Base-by-base conservation (phyloP, 2,113 vertebrate species). In the Corythornis vintsioides region DNA sequence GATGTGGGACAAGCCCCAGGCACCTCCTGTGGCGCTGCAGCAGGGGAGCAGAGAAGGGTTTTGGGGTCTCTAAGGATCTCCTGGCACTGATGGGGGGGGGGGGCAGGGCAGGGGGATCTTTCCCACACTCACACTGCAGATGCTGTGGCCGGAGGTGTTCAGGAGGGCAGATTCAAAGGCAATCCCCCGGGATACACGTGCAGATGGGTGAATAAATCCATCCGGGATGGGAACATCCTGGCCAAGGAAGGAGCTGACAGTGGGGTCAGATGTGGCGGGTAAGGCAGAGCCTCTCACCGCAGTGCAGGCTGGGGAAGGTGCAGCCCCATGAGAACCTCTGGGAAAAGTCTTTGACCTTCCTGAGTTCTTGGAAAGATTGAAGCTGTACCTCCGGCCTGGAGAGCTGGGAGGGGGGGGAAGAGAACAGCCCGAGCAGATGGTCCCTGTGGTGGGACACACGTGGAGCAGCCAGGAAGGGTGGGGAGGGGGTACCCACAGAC, bases 311-410 rank as follows among this genome's bases (percentile, higher is more conserved):
- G 25, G 65, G 80, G 57, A 66, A 84, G 88, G 20, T 1, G 2
- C 72, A 47, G 83, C 89, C 83, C 1, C 1, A 59, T 18, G 80
- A 72, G 85, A 94, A 40, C 59, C 38, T 6, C 2, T 15, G 42
- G 79, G 63, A 95, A 70, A 88, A 88, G 64, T 3, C 88, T 93
- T 83, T 89, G 92, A 93, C 90, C 91, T 94, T 35, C 72, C 75
- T 77, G 79, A 77, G 74, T 69, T 40, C 47, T 50, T 0, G 15
- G 89, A 73, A 76, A 66, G 42, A 61, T 13, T 66, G 88, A 85
- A 66, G 71, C 55, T 61, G 82, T 50, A 59, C 55, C 71, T 95
- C 81, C n/a, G 18, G 66, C 82, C 82, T 1, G 20, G 28, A 13
- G 45, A 82, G 78, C 84, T 20, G 38, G 4, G 4, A 9, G 74